phyloP scores from a whole-genome alignment of 1,140 invertebrate species.

The Parasteatoda tepidariorum region DNA sequence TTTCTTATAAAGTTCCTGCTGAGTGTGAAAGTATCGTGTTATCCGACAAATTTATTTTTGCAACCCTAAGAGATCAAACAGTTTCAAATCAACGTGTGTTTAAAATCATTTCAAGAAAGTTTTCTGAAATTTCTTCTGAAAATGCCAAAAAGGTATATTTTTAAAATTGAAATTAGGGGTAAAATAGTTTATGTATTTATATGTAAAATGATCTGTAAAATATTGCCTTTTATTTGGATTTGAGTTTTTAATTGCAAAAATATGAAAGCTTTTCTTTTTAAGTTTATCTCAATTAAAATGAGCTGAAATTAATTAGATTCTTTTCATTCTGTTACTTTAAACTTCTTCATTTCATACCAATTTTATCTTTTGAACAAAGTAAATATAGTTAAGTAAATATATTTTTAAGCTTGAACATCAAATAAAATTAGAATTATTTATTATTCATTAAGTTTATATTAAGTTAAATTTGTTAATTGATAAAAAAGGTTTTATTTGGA shows the following conservation, averaged over 20 bases:
- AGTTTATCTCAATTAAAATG: not conserved
- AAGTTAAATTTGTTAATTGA: no score
- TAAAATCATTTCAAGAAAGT: conserved; percentile 73
- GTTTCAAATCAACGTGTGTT: conserved; percentile 27
- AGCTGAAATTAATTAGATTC: not conserved
- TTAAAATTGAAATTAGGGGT: no score
- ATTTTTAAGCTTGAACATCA: no score
- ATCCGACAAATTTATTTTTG: conserved; percentile 75
- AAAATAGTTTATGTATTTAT: not conserved
- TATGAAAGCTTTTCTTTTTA: not conserved
- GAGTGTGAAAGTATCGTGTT: conserved; percentile 73
- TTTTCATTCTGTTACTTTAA: not conserved
- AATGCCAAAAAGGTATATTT: conserved; percentile 72
- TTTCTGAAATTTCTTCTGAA: conserved; percentile 74
- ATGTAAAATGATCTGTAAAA: not conserved
- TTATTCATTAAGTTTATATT: no score
- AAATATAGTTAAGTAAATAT: no score
- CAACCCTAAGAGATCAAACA: conserved; percentile 64
- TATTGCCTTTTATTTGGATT: not conserved
- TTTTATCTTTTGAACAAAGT: no score
- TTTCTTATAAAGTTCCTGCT: conserved; percentile 77
- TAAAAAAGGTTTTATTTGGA: no score
- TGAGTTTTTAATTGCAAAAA: not conserved
- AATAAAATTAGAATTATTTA: no score
- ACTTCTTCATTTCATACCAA: no score